These are phyloP conservation scores for Sabatieria punctata DNA, from an alignment of 2,888 invertebrate genomes.

Conservation along the genomic window DNA sequence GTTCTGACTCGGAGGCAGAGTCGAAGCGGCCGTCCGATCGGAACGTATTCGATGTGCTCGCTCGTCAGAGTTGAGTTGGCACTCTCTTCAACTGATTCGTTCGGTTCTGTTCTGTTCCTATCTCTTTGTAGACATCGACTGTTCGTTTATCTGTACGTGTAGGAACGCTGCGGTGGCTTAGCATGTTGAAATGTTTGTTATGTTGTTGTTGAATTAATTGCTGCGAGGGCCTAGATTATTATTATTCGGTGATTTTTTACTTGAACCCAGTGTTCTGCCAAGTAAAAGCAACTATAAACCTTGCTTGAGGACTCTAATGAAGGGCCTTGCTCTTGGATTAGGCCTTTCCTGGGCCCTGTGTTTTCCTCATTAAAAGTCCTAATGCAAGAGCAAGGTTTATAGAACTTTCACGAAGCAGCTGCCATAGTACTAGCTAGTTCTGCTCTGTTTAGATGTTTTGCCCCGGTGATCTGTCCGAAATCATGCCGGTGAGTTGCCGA, in stretches of 20 bases:
- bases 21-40: neutral
- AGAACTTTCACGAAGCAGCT: neutral
- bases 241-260: no score
- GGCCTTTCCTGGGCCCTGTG: neutral
- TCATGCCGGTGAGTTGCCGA: slow-evolving; percentile 6
- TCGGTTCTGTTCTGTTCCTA: no score
- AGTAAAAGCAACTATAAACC: neutral
- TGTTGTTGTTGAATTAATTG: no score
- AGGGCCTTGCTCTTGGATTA: slow-evolving; percentile 7
- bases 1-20: neutral
- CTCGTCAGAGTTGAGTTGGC: no score
- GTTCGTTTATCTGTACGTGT: no score
- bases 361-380: neutral
- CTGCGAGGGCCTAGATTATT: no score
- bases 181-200: no score
- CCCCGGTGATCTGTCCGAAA: neutral
- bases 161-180: no score
- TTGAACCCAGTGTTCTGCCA: no score
- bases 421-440: neutral
- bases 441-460: slow-evolving; percentile 13
- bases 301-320: neutral
- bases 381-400: slow-evolving; percentile 9
- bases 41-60: no score
- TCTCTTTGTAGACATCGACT: no score
- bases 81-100: no score